Conservation (phyloP, 2,797 vertebrate genomes). For the Centropyge bicolor region DNA sequence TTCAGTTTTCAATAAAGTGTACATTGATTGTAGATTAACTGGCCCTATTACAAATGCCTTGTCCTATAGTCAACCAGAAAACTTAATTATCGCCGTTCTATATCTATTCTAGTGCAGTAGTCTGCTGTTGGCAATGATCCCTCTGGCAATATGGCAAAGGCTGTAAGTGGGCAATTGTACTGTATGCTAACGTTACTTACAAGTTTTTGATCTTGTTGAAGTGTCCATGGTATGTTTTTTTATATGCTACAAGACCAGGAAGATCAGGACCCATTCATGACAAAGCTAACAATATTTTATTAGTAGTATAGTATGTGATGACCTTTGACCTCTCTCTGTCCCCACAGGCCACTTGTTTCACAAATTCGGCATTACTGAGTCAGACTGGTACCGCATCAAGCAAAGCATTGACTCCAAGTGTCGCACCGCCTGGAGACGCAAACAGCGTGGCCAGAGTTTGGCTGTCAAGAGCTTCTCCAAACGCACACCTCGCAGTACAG, state of each 20-base stretch:
- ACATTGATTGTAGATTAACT: constrained; percentile 8
- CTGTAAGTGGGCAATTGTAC: neutral
- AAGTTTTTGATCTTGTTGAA: too few species aligned
- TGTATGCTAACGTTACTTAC: constrained; percentile 7
- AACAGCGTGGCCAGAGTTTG: constrained; percentile 97
- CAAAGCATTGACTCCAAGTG: constrained; percentile 99
- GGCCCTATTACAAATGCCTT: neutral
- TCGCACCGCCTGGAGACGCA: constrained; percentile 97
- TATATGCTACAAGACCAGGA: too few species aligned
- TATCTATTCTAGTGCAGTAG: neutral
- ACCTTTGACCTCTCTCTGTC: constrained; percentile 34
- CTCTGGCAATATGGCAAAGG: neutral
- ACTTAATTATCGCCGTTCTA: neutral
- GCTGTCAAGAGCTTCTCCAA: constrained; percentile 99
- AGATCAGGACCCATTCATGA: neutral
- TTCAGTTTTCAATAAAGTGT: constrained; percentile 16
- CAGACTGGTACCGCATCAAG: constrained; percentile 99
- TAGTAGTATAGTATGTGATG: neutral
- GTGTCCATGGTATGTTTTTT: too few species aligned
- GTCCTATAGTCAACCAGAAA: neutral
- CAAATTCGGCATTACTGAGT: constrained; percentile 96
- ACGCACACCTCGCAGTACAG: constrained; percentile 89
- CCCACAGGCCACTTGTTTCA: constrained; percentile 95
- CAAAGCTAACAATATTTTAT: neutral
- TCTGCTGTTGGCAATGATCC: neutral